Evolutionary conservation across 2,113 vertebrate species (phyloP).

Genomic region (Tamias sibiricus): DNA sequence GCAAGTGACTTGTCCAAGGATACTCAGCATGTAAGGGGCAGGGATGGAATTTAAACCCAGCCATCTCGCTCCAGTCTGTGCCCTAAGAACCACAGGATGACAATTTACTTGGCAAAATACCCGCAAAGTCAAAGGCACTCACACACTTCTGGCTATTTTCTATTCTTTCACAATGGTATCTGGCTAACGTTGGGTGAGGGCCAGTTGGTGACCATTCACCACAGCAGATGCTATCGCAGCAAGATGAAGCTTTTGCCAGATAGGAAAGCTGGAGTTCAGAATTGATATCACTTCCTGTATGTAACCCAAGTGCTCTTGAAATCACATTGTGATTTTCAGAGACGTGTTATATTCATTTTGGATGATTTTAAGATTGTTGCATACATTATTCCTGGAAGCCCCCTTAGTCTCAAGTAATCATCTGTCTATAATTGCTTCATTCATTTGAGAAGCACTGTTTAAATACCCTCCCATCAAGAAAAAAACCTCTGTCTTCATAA

Average conservation of each 20-base stretch:
- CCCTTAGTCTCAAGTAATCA: background rate
- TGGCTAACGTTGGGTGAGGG: background rate
- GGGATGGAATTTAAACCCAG: background rate
- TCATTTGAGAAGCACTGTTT: constrained; percentile 26
- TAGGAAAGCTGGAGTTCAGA: constrained; percentile 42
- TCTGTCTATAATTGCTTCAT: background rate
- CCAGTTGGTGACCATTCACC: constrained; percentile 53
- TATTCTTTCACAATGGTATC: constrained; percentile 30
- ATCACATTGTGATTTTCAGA: constrained; percentile 62
- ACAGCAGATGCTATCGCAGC: constrained; percentile 58
- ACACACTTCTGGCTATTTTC: constrained; percentile 51
- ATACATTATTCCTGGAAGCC: background rate
- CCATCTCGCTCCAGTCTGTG: background rate
- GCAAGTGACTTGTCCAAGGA: background rate
- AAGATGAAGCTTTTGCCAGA: constrained; percentile 63
- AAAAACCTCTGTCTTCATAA: background rate
- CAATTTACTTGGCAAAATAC: background rate
- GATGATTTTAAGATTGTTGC: constrained; percentile 44
- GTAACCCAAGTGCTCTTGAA: constrained; percentile 50
- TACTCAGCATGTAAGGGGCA: background rate
- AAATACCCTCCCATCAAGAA: no score
- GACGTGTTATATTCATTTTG: constrained; percentile 33
- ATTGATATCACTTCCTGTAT: constrained; percentile 57
- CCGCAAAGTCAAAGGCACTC: background rate
- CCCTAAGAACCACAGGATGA: background rate